Percentiles rank a stretch among this genome's conserved stretches.
phyloP scores from a whole-genome alignment of 2,888 invertebrate genomes.

The Nymphalis c-album region DNA sequence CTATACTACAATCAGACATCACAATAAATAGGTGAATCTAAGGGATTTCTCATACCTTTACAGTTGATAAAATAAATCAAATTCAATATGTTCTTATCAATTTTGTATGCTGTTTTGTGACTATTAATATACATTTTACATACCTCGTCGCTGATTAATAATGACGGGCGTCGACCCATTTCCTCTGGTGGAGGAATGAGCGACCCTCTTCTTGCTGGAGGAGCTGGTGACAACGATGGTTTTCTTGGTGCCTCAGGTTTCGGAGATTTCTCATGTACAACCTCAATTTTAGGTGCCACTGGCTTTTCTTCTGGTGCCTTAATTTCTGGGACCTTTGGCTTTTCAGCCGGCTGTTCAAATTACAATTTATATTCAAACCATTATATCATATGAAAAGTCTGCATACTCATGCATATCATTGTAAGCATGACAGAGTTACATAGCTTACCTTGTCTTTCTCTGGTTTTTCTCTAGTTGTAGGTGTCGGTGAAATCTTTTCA shows the following conservation, averaged over 20 bases:
- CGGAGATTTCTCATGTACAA: constrained; percentile 89
- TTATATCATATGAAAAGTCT: no score
- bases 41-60: constrained; percentile 62
- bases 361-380: no score
- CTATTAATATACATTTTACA: constrained; percentile 51
- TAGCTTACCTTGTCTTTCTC: constrained; percentile 61
- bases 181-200: constrained; percentile 94
- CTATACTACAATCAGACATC: constrained; percentile 54
- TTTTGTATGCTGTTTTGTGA: constrained; percentile 10
- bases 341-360: constrained; percentile 44
- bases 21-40: constrained; percentile 53
- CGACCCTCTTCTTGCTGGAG: constrained; percentile 85
- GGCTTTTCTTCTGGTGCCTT: constrained; percentile 82
- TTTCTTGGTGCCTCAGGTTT: constrained; percentile 84
- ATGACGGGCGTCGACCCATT: constrained; percentile 91
- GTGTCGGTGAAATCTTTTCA: constrained; percentile 80
- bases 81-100: constrained; percentile 40
- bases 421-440: not conserved
- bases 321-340: constrained; percentile 84
- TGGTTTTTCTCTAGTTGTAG: constrained; percentile 75
- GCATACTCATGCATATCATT: not conserved
- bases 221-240: constrained; percentile 86
- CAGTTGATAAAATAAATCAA: constrained; percentile 35
- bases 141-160: constrained; percentile 98
- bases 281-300: constrained; percentile 92